phyloP scores from a whole-genome alignment of 2,113 vertebrate species.

The Corydoras sp. region DNA sequence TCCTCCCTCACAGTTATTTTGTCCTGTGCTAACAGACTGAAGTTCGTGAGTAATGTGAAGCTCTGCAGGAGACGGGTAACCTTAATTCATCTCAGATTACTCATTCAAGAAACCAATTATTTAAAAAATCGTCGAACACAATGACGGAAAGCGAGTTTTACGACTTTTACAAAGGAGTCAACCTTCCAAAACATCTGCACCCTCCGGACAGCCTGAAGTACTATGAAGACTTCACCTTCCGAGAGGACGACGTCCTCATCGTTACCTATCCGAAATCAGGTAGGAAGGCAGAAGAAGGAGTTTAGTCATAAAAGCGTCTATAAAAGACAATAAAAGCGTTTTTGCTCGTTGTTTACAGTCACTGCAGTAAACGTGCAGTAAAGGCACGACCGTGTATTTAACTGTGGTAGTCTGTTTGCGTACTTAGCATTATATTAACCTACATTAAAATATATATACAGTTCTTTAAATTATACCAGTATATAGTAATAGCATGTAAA shows the following conservation, averaged over 20 bases:
- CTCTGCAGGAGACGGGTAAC: too few relatives aligned
- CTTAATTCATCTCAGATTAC: background rate
- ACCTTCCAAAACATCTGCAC: conserved; percentile 29
- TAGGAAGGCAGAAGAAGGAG: conserved; percentile 20
- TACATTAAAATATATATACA: too few relatives aligned
- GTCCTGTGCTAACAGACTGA: too few relatives aligned
- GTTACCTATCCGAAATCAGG: conserved; percentile 61
- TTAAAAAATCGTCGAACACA: background rate
- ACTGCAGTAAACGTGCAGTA: too few relatives aligned
- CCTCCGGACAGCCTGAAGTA: conserved; percentile 48
- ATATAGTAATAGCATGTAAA: too few relatives aligned
- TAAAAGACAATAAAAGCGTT: background rate
- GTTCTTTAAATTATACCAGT: too few relatives aligned
- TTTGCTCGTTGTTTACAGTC: background rate
- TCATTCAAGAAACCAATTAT: background rate
- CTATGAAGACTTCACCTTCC: conserved; percentile 58
- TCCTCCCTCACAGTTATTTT: too few relatives aligned
- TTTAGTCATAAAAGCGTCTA: background rate
- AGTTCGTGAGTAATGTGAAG: too few relatives aligned
- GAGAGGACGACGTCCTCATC: conserved; percentile 57
- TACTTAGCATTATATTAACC: too few relatives aligned
- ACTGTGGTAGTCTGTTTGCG: too few relatives aligned
- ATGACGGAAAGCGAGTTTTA: conserved; percentile 62
- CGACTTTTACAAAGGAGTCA: conserved; percentile 52
- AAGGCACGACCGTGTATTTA: too few relatives aligned